These are phyloP conservation scores for Toxostoma redivivum DNA, from an alignment of 2,113 vertebrate species.

Conservation along the genomic window DNA sequence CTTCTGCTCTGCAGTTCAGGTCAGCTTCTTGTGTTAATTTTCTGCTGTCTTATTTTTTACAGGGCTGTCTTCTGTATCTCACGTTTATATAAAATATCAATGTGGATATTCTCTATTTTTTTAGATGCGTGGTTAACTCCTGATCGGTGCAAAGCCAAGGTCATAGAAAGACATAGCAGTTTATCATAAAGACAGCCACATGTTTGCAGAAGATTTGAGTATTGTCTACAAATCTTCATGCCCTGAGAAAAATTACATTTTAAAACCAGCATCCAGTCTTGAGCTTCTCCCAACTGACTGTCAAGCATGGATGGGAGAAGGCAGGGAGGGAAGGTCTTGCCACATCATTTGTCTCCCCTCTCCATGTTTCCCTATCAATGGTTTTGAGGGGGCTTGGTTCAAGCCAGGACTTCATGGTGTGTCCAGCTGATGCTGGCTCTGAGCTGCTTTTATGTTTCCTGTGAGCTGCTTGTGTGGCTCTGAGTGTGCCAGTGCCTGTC, in stretches of 20 bases:
- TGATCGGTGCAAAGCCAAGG: background rate
- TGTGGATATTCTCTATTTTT: background rate
- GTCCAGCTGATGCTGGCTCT: background rate
- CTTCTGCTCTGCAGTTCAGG: background rate
- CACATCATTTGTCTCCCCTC: background rate
- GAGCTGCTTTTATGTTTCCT: background rate
- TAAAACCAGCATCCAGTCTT: background rate
- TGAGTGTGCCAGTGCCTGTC: background rate
- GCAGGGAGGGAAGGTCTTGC: background rate
- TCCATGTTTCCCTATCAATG: rapidly evolving
- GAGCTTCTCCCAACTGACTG: background rate
- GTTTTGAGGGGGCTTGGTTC: background rate
- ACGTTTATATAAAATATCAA: background rate
- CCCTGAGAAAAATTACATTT: background rate
- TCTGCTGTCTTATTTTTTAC: background rate
- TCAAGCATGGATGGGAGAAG: background rate
- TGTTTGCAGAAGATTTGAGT: background rate
- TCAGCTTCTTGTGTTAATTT: background rate
- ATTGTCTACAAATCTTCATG: background rate
- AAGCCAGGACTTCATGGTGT: background rate
- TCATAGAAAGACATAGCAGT: background rate
- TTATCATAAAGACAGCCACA: background rate
- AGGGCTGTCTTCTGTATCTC: background rate
- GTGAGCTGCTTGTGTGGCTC: background rate
- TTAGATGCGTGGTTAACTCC: background rate